Base-by-base conservation (phyloP, 2,888 invertebrate genomes). In the Chironomus tentans region DNA sequence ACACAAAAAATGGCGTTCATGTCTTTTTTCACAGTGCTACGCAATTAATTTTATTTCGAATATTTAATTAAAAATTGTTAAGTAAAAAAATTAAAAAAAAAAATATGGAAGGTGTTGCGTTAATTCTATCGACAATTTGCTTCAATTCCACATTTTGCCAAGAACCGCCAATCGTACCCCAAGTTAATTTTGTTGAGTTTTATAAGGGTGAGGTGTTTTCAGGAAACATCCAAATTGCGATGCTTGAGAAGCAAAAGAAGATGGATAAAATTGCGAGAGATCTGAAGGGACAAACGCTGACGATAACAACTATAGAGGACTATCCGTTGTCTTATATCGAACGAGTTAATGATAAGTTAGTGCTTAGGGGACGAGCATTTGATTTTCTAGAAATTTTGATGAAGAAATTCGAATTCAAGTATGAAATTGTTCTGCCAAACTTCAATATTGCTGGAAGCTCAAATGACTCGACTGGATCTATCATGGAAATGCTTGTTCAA, bases 321-420 rank as follows among this genome's bases (percentile, higher is more conserved):
- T 76, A 18, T 76, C 70, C 76, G 7, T 38, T 76, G 22, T 62
- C 65, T 7, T 56, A 69, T 22, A 13, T 76, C 3, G 38, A 56
- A 13, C 47, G 70, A 68, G 81, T 78, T 21, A 88, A 91, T 82
- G 89, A 88, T 1, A 87, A 85, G 0, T 78, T 87, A 4, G 79
- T 85, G 0, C 13, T 65, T 3, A 24, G 21, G 21, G 94, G 94
- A 0, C 89, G 92, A 5, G 91, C 93, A 0, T 94, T 93, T 80
- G 85, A 87, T 73, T 82, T 94, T 73, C 82, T 94, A 10, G 83
- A 90, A 28, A 88, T 93, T 69, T 84, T 94, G 3, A 87, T 87
- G 65, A 82, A 88, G 76, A 89, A 88, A 79, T 90, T 89, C 78
- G 90, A 92, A 78, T 94, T 94, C 78, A 90, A 90, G 0, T 94